A percentile compares a stretch with the other conserved stretches of the same genome.
Evolutionary conservation across 2,113 vertebrate species (phyloP).

Genomic region (Hirundichthys speculiger): DNA sequence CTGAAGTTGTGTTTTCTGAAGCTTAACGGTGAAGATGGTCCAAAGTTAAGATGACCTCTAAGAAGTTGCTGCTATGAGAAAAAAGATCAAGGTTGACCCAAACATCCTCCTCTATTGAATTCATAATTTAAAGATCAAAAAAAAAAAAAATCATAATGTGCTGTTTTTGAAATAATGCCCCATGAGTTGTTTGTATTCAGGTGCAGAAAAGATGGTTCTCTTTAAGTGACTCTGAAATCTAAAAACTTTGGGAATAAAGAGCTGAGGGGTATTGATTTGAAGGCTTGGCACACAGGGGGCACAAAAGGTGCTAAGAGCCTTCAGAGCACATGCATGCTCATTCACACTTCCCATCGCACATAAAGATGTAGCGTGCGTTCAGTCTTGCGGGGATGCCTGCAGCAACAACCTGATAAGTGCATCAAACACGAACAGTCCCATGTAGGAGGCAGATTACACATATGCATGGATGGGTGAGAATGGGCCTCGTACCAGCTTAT

Average conservation of each 20-base stretch:
- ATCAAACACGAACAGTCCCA: conserved; percentile 34
- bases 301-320: conserved; percentile 73
- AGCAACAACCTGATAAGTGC: conserved; percentile 69
- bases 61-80: too few relatives aligned
- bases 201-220: neutral
- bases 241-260: conserved; percentile 31
- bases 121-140: too few relatives aligned
- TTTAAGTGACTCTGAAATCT: conserved; percentile 19
- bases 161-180: too few relatives aligned
- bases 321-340: conserved; percentile 51
- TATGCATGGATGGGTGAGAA: conserved; percentile 41
- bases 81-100: too few relatives aligned
- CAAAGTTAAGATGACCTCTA: too few relatives aligned
- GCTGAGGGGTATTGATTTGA: conserved; percentile 46
- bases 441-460: conserved; percentile 43
- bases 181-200: neutral
- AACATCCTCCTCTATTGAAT: too few relatives aligned
- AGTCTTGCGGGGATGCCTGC: conserved; percentile 44
- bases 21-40: too few relatives aligned
- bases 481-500: conserved; percentile 52
- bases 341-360: conserved; percentile 27
- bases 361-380: conserved; percentile 36
- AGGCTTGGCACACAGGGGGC: conserved; percentile 51
- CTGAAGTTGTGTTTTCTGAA: too few relatives aligned
- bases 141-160: too few relatives aligned